Base-by-base conservation (phyloP, 2,113 vertebrate genomes). In the Zosterops lateralis region DNA sequence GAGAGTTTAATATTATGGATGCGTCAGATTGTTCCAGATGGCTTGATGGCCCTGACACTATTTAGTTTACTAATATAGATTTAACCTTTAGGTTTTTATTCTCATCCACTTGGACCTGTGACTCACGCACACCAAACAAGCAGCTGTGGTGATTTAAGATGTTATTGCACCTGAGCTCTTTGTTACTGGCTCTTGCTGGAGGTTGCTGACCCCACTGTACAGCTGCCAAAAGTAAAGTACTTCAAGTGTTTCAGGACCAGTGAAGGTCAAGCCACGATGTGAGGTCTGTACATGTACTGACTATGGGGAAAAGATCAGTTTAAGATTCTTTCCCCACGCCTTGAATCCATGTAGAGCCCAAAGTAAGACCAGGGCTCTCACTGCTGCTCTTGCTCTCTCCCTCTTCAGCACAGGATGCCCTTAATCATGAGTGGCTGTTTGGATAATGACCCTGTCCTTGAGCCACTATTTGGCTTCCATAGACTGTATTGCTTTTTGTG, bases 81-180 rank as follows among this genome's bases (percentile, higher is more conserved):
- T 67, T 95, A 95, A 91, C 92, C 79, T 94, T 93, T 90, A 90
- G 60, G 67, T 62, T 95, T 95, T 94, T 76, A 77, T 77, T 73
- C 82, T 94, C 58, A 44, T 83, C 79, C 72, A 70, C 67, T 90
- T 83, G 82, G 92, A 61, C 75, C 71, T 54, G 72, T 95, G 90
- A 85, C 93, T 95, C 85, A 90, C 5, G 7, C 65, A 76, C 1
- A 20, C 90, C 90, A 92, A 94, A 91, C n/a, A 66, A 80, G 75
- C 95, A 95, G 78, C 95, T 95, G 95, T 58, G 78, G 85, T 96
- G 96, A 94, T 95, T 96, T 96, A 95, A 96, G 79, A 95, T 95
- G 93, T 92, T 96, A 80, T 88, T 96, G 92, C 90, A 96, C 96
- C 96, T 96, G 96, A 96, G 84, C 36, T 92, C 90, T 94, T 96